Evolutionary conservation across 2,113 vertebrate genomes (phyloP).

Genomic region (Variabilichromis moorii): DNA sequence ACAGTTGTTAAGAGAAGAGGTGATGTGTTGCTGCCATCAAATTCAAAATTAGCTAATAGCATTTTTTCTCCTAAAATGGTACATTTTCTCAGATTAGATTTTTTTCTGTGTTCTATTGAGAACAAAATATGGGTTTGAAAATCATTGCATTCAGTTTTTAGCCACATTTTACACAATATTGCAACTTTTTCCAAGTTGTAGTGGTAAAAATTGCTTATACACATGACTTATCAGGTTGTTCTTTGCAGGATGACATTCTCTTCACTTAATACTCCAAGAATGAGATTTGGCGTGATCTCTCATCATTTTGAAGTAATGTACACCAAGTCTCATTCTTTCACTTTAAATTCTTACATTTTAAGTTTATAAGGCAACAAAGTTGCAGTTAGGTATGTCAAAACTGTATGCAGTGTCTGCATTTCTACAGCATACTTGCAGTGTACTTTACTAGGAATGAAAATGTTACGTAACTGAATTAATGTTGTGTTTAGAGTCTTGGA

Average conservation of each 20-base stretch:
- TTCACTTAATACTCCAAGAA: neutral
- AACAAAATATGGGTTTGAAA: neutral
- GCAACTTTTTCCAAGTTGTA: neutral
- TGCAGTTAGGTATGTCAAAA: neutral
- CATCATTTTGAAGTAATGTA: neutral
- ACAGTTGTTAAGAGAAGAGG: neutral
- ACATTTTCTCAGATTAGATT: neutral
- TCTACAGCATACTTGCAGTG: neutral
- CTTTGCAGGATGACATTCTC: neutral
- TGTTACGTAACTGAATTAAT: neutral
- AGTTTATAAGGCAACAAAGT: neutral
- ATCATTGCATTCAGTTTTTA: neutral
- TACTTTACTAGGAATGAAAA: neutral
- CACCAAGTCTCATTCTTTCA: neutral
- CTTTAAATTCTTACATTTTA: neutral
- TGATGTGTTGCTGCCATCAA: neutral
- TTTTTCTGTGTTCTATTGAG: neutral
- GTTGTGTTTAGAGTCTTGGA: neutral
- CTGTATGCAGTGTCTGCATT: neutral
- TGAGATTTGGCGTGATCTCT: neutral
- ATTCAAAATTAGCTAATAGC: neutral
- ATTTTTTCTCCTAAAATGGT: neutral
- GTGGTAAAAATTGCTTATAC: neutral
- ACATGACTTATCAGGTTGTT: neutral
- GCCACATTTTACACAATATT: neutral